Percentiles rank a stretch among this genome's conserved stretches.
These are phyloP conservation scores for Thaumetopoea pityocampa DNA, from an alignment of 1,140 invertebrate species.

Conservation along the genomic window DNA sequence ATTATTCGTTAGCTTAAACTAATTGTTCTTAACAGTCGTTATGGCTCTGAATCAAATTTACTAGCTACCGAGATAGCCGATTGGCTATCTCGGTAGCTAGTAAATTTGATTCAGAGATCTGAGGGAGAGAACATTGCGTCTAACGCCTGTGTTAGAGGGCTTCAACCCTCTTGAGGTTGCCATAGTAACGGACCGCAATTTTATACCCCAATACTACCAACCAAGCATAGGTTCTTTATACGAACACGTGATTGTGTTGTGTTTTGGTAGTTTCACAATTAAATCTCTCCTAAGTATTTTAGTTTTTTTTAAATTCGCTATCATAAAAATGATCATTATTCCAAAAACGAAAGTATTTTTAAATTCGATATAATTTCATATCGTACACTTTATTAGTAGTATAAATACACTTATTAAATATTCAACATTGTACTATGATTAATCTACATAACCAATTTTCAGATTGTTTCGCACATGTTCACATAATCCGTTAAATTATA, in stretches of 20 bases:
- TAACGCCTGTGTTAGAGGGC: slow-evolving; percentile 34
- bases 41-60: slow-evolving; percentile 18
- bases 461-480: too few relatives aligned
- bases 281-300: neutral
- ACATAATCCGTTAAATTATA: slow-evolving; percentile 1
- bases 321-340: neutral
- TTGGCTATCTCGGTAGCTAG: too few relatives aligned
- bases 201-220: slow-evolving; percentile 48
- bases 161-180: slow-evolving; percentile 54
- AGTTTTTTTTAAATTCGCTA: neutral
- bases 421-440: too few relatives aligned
- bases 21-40: neutral
- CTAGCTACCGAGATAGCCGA: slow-evolving; percentile 23
- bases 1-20: neutral
- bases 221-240: slow-evolving; percentile 18
- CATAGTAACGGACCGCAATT: slow-evolving; percentile 56
- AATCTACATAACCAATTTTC: too few relatives aligned
- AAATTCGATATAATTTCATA: too few relatives aligned
- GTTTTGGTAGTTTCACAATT: slow-evolving; percentile 15
- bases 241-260: slow-evolving; percentile 15
- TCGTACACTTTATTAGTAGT: too few relatives aligned
- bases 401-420: too few relatives aligned
- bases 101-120: too few relatives aligned
- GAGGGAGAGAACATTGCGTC: slow-evolving; percentile 22
- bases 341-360: too few relatives aligned